These are phyloP conservation scores for Babylonia areolata DNA, from an alignment of 1,140 invertebrate genomes.

Conservation along the genomic window DNA sequence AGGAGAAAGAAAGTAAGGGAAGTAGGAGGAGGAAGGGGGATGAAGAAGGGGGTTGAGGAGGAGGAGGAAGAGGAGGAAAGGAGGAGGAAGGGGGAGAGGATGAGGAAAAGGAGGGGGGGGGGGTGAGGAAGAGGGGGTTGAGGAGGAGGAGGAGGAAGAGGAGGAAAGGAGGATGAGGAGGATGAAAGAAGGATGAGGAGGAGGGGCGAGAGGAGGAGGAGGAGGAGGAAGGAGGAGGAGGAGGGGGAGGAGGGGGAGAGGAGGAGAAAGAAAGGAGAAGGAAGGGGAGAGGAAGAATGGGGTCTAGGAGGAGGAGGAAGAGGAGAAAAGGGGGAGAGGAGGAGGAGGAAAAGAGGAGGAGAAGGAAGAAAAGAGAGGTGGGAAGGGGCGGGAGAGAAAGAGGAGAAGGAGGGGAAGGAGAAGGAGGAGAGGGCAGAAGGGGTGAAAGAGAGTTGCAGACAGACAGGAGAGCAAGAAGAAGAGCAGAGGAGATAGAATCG, in stretches of 20 bases:
- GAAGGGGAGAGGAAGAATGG: background rate
- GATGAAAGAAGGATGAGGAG: background rate
- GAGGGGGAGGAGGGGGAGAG: background rate
- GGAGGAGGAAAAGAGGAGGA: background rate
- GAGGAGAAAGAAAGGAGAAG: background rate
- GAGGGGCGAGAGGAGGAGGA: background rate
- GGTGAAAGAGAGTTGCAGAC: background rate
- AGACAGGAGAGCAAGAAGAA: background rate
- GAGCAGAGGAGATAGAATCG: background rate
- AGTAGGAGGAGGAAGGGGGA: background rate
- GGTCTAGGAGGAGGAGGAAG: background rate
- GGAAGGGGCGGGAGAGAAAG: background rate
- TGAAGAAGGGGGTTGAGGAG: background rate
- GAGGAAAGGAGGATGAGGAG: background rate
- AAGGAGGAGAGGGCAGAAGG: background rate
- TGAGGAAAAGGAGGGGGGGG: background rate
- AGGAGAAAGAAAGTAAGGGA: background rate
- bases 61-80: background rate
- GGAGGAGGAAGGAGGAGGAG: background rate
- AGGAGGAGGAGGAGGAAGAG: background rate
- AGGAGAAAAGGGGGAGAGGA: background rate
- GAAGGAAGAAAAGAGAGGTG: background rate
- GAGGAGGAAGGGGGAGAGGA: background rate
- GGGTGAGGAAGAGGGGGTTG: background rate
- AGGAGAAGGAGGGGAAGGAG: background rate